Percentiles rank a stretch among this genome's conserved stretches.
phyloP scores from a whole-genome alignment of 2,797 vertebrate species.

The Petrocephalus sullivani region DNA sequence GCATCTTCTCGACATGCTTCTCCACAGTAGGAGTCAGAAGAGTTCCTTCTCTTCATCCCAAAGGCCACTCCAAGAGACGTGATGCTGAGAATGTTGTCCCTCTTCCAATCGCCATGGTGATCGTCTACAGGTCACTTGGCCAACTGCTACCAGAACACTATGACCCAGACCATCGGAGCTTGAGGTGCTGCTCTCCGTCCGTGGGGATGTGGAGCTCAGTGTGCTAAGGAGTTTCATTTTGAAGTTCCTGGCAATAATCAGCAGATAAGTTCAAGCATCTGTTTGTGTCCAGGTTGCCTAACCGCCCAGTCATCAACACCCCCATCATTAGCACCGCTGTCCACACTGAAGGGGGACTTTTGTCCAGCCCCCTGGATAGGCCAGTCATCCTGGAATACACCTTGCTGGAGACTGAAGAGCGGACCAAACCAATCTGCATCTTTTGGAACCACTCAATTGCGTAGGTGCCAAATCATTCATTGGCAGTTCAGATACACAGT shows the following conservation, averaged over 20 bases:
- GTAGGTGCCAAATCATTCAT: conserved; percentile 50
- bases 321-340: conserved; percentile 72
- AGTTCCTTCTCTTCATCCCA: conserved; percentile 43
- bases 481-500: not conserved
- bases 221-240: not conserved
- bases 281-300: conserved; percentile 60
- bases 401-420: conserved; percentile 74
- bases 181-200: conserved; percentile 58
- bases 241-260: not conserved
- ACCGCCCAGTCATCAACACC: conserved; percentile 74
- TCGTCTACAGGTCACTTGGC: conserved; percentile 72
- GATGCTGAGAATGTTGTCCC: conserved; percentile 53
- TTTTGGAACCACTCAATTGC: conserved; percentile 78
- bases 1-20: not conserved
- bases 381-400: conserved; percentile 67
- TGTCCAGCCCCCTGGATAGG: conserved; percentile 48
- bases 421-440: conserved; percentile 78
- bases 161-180: conserved; percentile 71
- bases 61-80: conserved; percentile 51
- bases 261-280: not conserved
- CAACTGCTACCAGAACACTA: conserved; percentile 74
- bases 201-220: not conserved
- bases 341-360: conserved; percentile 54
- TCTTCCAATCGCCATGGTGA: conserved; percentile 64
- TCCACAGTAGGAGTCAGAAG: conserved; percentile 37